phyloP scores from a whole-genome alignment of 2,888 invertebrate species.

The Hirudinaria manillensis region DNA sequence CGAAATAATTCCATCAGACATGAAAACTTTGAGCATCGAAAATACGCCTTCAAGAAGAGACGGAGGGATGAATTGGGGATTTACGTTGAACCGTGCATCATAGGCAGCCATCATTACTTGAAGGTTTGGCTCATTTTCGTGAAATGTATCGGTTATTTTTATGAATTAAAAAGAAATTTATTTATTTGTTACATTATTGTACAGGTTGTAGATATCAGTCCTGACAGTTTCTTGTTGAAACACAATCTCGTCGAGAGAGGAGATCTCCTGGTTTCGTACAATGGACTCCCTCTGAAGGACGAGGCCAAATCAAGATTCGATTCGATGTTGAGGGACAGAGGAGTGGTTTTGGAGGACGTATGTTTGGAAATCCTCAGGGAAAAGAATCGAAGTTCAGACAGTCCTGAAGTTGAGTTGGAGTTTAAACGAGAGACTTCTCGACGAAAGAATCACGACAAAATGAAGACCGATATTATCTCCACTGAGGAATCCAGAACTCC shows the following conservation, averaged over 20 bases:
- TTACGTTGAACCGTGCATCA: conserved; percentile 48
- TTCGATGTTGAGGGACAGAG: conserved; percentile 76
- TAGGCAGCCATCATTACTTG: conserved; percentile 45
- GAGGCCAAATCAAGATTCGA: conserved; percentile 81
- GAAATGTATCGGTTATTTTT: background rate
- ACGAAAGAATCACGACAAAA: background rate
- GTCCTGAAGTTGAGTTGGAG: background rate
- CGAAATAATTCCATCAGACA: conserved; percentile 28
- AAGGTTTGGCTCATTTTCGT: conserved; percentile 43
- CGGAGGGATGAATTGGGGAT: conserved; percentile 46
- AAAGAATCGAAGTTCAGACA: conserved; percentile 22
- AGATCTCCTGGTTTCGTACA: conserved; percentile 83
- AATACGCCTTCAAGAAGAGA: conserved; percentile 42
- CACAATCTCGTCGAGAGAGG: conserved; percentile 75
- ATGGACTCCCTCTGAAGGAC: conserved; percentile 70
- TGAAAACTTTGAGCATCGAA: conserved; percentile 33
- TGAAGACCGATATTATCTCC: background rate
- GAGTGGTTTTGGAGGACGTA: conserved; percentile 63
- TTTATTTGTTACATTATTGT: background rate
- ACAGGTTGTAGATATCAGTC: conserved; percentile 47
- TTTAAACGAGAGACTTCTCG: background rate
- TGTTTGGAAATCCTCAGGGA: conserved; percentile 65
- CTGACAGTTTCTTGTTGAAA: conserved; percentile 57
- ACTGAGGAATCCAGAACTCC: conserved; percentile 1
- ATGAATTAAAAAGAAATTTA: background rate